Conservation (phyloP, 2,797 vertebrate species). For the Sciaenops ocellatus region DNA sequence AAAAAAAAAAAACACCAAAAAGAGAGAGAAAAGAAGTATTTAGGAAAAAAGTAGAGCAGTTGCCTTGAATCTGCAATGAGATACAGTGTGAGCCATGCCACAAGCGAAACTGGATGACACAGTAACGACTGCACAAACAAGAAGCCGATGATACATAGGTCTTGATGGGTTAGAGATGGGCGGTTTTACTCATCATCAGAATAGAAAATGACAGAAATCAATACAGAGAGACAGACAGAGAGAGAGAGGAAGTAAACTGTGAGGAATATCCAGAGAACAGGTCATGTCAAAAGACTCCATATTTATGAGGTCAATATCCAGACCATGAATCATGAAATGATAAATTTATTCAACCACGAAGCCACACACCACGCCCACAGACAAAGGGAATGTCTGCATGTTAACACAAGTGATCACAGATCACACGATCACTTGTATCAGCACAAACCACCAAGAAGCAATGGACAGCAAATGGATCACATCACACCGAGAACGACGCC, state of each 20-base stretch:
- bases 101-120: slow-evolving; percentile 8
- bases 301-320: slow-evolving; percentile 18
- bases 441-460: slow-evolving; percentile 37
- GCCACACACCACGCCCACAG: slow-evolving; percentile 27
- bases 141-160: slow-evolving; percentile 25
- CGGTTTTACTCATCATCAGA: neutral
- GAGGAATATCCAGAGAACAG: neutral
- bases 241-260: neutral
- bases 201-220: slow-evolving; percentile 20
- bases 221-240: neutral
- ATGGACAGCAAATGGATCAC: slow-evolving; percentile 31
- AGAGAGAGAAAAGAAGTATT: slow-evolving; percentile 47
- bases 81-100: slow-evolving; percentile 50
- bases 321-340: slow-evolving; percentile 13
- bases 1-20: slow-evolving; percentile 39
- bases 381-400: slow-evolving; percentile 16
- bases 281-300: neutral
- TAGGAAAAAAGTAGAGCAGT: slow-evolving; percentile 19
- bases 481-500: slow-evolving; percentile 20
- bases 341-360: slow-evolving; percentile 24
- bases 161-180: slow-evolving; percentile 9
- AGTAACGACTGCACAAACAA: slow-evolving; percentile 1
- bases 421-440: slow-evolving; percentile 26
- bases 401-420: slow-evolving; percentile 36
- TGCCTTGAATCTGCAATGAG: neutral